Base-by-base conservation (phyloP, 2,888 invertebrate species). In the Mimachlamys varia region DNA sequence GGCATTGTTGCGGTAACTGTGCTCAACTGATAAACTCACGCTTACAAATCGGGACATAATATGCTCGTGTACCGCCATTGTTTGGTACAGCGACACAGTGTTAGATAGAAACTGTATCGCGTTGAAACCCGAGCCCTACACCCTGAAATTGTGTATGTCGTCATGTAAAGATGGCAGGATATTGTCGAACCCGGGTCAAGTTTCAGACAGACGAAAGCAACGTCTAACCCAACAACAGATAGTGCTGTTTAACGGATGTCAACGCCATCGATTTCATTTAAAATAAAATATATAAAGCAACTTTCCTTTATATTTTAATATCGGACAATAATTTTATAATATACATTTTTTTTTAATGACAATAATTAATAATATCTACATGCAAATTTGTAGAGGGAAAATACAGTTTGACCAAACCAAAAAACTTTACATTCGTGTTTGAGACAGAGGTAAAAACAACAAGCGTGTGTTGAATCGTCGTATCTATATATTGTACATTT, bases 1-100 rank as follows among this genome's bases (percentile, higher is more conserved):
- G 76, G 27, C 76, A 76, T 76, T 76, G 76, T 76, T 76, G 76
- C 76, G 76, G 76, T 76, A 76, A 76, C 76, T 7, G 76, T 76
- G 76, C 76, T 76, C 17, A 33, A 27, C 76, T 76, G 76, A 76
- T 76, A 76, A 76, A 76, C 76, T 76, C 76, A 27, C 76, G 2
- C 33, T 76, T 76, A 76, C 76, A 76, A 76, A 76, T 76, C 76
- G 33, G 33, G 33, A 76, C 76, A 76, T 76, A 76, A 76, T 76
- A 76, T 33, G 76, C 76, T 76, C 33, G 76, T 76, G 76, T 76
- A 15, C 33, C 76, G 33, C 76, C 76, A 76, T 76, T 76, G 76
- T 76, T 53, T 76, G 76, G 12, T 33, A 76, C 44, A 44, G 44
- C 44, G 44, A 44, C 44, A 44, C 44, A 44, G 44, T 44, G 76